Base-by-base conservation (phyloP, 1,140 invertebrate species). In the Cepaea nemoralis region DNA sequence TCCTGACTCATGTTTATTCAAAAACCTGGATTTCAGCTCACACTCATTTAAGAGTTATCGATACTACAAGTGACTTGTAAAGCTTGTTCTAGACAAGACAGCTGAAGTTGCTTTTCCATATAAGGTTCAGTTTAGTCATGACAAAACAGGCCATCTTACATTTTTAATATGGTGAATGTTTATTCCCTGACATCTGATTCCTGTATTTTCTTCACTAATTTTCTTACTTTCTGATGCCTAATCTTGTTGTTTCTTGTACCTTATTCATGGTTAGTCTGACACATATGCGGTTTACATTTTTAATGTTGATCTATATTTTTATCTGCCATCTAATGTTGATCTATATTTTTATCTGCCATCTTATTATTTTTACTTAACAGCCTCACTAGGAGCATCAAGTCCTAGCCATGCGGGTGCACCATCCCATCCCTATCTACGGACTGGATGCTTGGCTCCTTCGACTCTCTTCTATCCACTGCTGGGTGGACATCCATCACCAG, bases 331-430 rank as follows among this genome's bases (percentile, higher is more conserved):
- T 66, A n/a, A n/a, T 31, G 6, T n/a, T n/a, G n/a, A n/a, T n/a
- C n/a, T n/a, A n/a, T n/a, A n/a, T n/a, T n/a, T 59, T 77, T 77
- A 3, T 24, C 33, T 35, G 55, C 31, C 12, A 37, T 0, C 24
- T n/a, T 63, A 63, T 27, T 59, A 33, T 19, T 69, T 31, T 69
- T 14, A 19, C 33, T 33, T 31, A 19, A 1, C 76, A 79, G 35
- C 78, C 45, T 48, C 77, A 6, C 50, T 77, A 31, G 55, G 76
- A 31, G 66, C 55, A 31, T 59, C 93, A 75, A 87, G 90, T 94
- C 16, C 95, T 94, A 87, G 91, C 95, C 95, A 95, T 83, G 95
- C 95, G 12, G 82, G 82, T 85, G 90, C 96, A 5, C 95, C 96
- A 87, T 94, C 94, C n/a, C 95, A 95, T 89, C 92, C 95, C 40